phyloP scores from a whole-genome alignment of 2,113 vertebrate genomes.

The Trematomus loennbergii region DNA sequence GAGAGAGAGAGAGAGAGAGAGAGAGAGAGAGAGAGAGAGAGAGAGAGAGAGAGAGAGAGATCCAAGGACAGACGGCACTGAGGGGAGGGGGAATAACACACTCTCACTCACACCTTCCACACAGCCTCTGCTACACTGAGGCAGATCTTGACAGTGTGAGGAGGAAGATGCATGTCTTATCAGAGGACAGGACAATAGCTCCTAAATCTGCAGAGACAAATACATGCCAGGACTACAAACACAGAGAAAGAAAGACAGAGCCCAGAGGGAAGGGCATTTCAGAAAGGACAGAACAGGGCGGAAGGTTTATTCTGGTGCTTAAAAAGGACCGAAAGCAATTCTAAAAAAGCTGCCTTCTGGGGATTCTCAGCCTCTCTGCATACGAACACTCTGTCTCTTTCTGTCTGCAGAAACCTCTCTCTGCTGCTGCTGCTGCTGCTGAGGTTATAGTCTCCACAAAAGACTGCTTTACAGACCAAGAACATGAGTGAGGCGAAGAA shows the following conservation, averaged over 20 bases:
- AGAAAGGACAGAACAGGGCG: slow-evolving; percentile 22
- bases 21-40: slow-evolving; percentile 37
- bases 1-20: slow-evolving; percentile 26
- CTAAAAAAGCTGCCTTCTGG: slow-evolving; percentile 9
- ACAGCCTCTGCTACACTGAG: slow-evolving; percentile 39
- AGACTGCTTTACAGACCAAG: slow-evolving; percentile 18
- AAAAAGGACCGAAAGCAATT: slow-evolving; percentile 29
- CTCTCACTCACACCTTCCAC: slow-evolving; percentile 45
- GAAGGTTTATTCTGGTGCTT: slow-evolving; percentile 28
- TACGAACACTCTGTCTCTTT: slow-evolving; percentile 5
- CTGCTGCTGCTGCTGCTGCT: slow-evolving; percentile 19
- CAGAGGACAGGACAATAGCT: slow-evolving; percentile 55
- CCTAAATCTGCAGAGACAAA: slow-evolving; percentile 35
- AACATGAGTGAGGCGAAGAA: slow-evolving; percentile 81
- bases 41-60: slow-evolving; percentile 51
- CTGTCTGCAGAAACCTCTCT: slow-evolving; percentile 7
- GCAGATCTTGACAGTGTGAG: slow-evolving; percentile 55
- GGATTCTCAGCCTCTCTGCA: slow-evolving; percentile 21
- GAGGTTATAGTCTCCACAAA: slow-evolving; percentile 33
- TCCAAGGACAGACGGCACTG: slow-evolving; percentile 70
- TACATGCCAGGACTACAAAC: slow-evolving; percentile 49
- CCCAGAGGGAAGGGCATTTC: slow-evolving; percentile 49
- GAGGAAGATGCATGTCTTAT: slow-evolving; percentile 60
- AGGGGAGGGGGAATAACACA: slow-evolving; percentile 62
- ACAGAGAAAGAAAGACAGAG: slow-evolving; percentile 11